Base-by-base conservation (phyloP, 2,113 vertebrate genomes). In the Tupaia chinensis region DNA sequence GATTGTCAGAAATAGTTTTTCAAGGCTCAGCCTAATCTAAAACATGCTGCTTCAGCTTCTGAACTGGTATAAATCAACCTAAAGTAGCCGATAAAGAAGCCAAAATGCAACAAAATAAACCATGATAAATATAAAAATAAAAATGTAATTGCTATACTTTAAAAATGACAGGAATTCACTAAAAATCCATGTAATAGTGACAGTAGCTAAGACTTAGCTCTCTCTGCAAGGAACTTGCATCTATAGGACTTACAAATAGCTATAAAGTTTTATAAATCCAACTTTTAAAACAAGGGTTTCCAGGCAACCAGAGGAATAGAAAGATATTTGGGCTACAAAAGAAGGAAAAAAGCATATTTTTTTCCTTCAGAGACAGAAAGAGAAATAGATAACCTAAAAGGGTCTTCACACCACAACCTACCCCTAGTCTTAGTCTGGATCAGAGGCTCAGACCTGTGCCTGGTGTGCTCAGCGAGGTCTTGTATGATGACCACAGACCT, bases 51-150 rank as follows among this genome's bases (percentile, higher is more conserved):
- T 66, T 95, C 66, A 84, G 72, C 84, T 69, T 94, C 76, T 78
- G 29, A 93, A 73, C 15, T 16, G 61, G 27, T 32, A 56, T 65
- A 89, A 96, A 91, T 78, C 61, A 85, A 78, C 44, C 12, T 83
- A 77, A 83, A 86, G 15, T 53, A 77, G 32, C 29, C 78, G 56
- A 89, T 93, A 91, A 94, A 77, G 7, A 89, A 87, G 60, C 34
- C 56, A 68, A 94, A 95, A 95, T 77, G 22, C 23, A 81, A 91
- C 16, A 80, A 53, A 89, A 76, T 65, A 89, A 91, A 72, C 27
- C 65, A 80, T 34, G 63, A 56, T 74, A 92, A 91, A 92, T 70
- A 89, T 34, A 88, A 86, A 96, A 93, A 82, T 78, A 91, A 92
- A 93, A 86, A 84, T 81, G 17, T 11, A 82, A 91, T 83, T 76